Conservation (phyloP, 2,113 vertebrate genomes). For the Galbula dea region DNA sequence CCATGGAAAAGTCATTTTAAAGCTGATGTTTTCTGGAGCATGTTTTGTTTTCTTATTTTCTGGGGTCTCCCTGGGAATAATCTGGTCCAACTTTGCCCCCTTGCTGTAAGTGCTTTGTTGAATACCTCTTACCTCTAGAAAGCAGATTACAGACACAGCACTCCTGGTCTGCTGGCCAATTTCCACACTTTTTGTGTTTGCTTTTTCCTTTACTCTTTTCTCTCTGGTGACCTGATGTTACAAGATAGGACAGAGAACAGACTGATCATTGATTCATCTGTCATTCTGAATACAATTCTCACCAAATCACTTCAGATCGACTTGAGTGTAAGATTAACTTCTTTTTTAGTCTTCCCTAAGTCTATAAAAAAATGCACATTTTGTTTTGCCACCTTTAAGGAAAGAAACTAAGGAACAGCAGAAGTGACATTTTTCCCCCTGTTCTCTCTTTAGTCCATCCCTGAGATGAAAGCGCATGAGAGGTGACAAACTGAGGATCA, state of each 20-base stretch:
- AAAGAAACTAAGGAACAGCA: background rate
- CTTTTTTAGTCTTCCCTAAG: background rate
- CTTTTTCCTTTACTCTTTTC: background rate
- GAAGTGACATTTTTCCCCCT: background rate
- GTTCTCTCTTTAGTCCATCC: background rate
- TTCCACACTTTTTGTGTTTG: background rate
- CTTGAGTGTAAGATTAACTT: background rate
- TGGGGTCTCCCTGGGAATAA: background rate
- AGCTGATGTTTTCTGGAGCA: background rate
- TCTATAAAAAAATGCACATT: background rate
- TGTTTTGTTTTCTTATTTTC: background rate
- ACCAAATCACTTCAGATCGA: background rate
- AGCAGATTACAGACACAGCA: background rate
- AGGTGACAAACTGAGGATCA: background rate
- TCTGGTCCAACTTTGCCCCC: background rate
- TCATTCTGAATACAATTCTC: background rate
- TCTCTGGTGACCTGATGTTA: background rate
- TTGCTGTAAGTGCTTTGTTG: background rate
- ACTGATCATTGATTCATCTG: rapidly evolving
- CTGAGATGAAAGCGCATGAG: background rate
- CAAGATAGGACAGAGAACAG: background rate
- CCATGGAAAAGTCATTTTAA: background rate
- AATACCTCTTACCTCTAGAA: background rate
- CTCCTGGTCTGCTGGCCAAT: background rate
- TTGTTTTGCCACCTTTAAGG: background rate